Percentiles rank a stretch among this genome's conserved stretches.
These are phyloP conservation scores for Drosophila arawakana DNA, from an alignment of 1,140 invertebrate species.

Conservation along the genomic window DNA sequence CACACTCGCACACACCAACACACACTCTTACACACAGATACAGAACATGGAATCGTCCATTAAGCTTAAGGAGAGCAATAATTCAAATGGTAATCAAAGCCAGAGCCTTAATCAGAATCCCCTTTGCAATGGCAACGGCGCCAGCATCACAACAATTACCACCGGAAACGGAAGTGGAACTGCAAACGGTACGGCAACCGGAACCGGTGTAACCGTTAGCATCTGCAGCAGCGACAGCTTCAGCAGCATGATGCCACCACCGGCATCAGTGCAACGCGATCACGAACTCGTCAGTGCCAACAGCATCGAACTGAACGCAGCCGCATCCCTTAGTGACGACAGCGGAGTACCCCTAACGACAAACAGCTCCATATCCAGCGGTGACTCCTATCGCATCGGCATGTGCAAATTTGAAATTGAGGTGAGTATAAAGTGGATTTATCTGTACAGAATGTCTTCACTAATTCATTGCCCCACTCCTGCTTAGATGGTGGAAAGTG, in stretches of 20 bases:
- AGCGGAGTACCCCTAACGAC: constrained; percentile 86
- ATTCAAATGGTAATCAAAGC: constrained; percentile 43
- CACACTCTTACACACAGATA: constrained; percentile 11
- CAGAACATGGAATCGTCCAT: constrained; percentile 79
- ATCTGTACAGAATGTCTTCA: background rate
- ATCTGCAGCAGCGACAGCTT: constrained; percentile 81
- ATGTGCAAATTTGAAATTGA: constrained; percentile 85
- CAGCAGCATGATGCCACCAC: constrained; percentile 66
- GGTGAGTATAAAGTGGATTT: constrained; percentile 67
- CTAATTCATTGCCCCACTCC: background rate
- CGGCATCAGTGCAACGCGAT: constrained; percentile 38
- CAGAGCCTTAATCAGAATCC: constrained; percentile 23
- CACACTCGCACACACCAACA: constrained; percentile 9
- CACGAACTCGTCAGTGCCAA: constrained; percentile 81
- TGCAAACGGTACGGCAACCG: constrained; percentile 8
- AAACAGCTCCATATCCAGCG: constrained; percentile 86
- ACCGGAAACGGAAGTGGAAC: constrained; percentile 22
- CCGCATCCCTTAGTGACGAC: constrained; percentile 85
- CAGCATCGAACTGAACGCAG: constrained; percentile 82
- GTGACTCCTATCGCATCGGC: constrained; percentile 85
- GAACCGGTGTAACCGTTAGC: constrained; percentile 36
- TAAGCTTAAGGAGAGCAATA: constrained; percentile 74
- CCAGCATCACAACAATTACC: constrained; percentile 44
- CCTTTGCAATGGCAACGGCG: constrained; percentile 48
- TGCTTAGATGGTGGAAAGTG: constrained; percentile 87